A percentile compares a stretch with the other conserved stretches of the same genome.
Conservation (phyloP, 2,888 invertebrate species). For the Cantharis nigra region DNA sequence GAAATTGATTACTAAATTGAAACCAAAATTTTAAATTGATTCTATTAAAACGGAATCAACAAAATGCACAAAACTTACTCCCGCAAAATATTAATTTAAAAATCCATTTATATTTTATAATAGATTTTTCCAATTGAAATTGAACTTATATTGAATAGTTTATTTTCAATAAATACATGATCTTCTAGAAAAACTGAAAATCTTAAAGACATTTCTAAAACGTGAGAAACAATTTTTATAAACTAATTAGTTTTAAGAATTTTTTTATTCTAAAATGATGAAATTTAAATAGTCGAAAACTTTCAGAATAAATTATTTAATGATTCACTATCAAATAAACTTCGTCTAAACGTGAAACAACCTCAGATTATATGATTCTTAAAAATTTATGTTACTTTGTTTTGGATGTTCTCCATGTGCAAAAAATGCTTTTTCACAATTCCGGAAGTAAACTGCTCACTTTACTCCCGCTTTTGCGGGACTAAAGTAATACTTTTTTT, state of each 20-base stretch:
- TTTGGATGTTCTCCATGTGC: neutral
- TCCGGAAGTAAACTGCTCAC: no score
- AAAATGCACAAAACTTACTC: neutral
- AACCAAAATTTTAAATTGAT: neutral
- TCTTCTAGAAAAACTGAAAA: neutral
- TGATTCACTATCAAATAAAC: no score
- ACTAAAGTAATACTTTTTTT: no score
- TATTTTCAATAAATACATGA: neutral
- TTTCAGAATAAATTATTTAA: no score
- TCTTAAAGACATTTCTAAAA: neutral
- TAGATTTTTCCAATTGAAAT: neutral
- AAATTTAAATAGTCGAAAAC: neutral
- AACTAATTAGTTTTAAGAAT: neutral
- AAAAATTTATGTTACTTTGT: neutral
- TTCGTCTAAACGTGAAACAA: no score
- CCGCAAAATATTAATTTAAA: neutral
- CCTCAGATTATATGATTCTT: neutral
- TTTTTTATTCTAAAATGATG: neutral
- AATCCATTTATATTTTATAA: neutral
- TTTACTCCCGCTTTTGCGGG: no score
- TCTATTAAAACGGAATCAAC: neutral
- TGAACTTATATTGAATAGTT: neutral
- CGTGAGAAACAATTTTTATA: neutral
- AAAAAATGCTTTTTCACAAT: neutral
- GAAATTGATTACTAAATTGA: neutral